phyloP scores from a whole-genome alignment of 1,140 invertebrate species.

The Procambarus clarkii region DNA sequence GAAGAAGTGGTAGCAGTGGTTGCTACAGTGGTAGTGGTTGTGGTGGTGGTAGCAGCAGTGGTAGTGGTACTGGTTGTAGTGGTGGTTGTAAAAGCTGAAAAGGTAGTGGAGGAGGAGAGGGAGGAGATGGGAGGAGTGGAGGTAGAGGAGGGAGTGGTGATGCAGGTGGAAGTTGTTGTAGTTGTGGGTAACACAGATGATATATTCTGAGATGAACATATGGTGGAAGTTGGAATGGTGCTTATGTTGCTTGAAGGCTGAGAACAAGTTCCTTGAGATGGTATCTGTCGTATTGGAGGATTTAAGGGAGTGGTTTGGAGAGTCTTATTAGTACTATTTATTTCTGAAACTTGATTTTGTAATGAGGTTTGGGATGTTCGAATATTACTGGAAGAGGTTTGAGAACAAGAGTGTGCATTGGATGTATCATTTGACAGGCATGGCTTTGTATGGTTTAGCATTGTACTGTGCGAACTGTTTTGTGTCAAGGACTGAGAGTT shows the following conservation, averaged over 20 bases:
- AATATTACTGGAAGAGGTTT: background rate
- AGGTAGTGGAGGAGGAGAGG: background rate
- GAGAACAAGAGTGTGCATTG: background rate
- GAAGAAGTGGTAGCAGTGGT: slow-evolving; percentile 2
- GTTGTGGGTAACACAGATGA: background rate
- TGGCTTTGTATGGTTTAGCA: slow-evolving; percentile 23
- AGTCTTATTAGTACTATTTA: slow-evolving; percentile 6
- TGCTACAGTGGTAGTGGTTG: slow-evolving; percentile 8
- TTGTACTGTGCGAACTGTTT: slow-evolving; percentile 24
- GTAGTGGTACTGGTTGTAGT: slow-evolving; percentile 5
- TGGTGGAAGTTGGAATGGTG: background rate
- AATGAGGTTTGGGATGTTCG: background rate
- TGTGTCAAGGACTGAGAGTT: slow-evolving; percentile 22
- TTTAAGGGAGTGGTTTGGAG: background rate
- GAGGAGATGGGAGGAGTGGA: background rate
- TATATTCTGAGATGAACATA: background rate
- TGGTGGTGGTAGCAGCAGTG: slow-evolving; percentile 11
- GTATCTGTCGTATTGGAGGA: background rate
- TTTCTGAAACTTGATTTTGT: background rate
- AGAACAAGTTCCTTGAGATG: slow-evolving; percentile 12
- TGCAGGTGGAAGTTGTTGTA: background rate
- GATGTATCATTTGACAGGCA: background rate
- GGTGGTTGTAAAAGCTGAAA: background rate
- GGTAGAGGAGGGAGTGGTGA: background rate
- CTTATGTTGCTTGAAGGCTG: background rate